Evolutionary conservation across 2,888 invertebrate species (phyloP).

Genomic region (Incurvaria masculella): DNA sequence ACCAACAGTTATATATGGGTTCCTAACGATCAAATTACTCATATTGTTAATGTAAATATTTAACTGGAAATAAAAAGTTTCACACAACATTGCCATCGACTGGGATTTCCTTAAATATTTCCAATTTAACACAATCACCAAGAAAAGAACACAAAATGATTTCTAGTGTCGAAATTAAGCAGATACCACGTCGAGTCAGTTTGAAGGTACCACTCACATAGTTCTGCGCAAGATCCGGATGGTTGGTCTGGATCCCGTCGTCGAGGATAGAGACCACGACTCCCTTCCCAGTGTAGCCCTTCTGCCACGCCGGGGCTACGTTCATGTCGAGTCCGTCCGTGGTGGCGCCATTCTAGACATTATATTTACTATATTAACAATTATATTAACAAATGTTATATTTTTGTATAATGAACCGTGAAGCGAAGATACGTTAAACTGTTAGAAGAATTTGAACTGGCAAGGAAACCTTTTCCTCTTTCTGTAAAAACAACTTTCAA

Average conservation of each 20-base stretch:
- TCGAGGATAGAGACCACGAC: conserved; percentile 96
- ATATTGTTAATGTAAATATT: too few relatives aligned
- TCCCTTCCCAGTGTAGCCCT: conserved; percentile 94
- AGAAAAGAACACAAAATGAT: conserved; percentile 8
- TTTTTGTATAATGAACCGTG: conserved; percentile 2
- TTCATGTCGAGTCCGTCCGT: conserved; percentile 97
- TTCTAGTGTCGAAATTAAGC: too few relatives aligned
- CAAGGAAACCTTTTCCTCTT: neutral
- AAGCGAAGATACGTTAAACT: conserved; percentile 3
- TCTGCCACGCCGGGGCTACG: conserved; percentile 90
- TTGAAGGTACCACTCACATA: conserved; percentile 78
- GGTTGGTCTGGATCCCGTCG: conserved; percentile 95
- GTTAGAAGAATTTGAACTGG: conserved; percentile 4
- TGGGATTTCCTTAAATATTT: too few relatives aligned
- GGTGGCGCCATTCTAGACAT: conserved; percentile 82
- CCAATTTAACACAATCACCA: too few relatives aligned
- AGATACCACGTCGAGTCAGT: too few relatives aligned
- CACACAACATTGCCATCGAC: too few relatives aligned
- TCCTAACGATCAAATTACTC: too few relatives aligned
- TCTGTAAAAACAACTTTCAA: neutral
- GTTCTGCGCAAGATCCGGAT: conserved; percentile 89
- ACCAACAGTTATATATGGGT: too few relatives aligned
- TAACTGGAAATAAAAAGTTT: too few relatives aligned
- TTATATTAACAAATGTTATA: conserved; percentile 4
- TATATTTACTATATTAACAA: conserved; percentile 19